Evolutionary conservation across 2,888 invertebrate species (phyloP).

Genomic region (Scaptomyza flava): DNA sequence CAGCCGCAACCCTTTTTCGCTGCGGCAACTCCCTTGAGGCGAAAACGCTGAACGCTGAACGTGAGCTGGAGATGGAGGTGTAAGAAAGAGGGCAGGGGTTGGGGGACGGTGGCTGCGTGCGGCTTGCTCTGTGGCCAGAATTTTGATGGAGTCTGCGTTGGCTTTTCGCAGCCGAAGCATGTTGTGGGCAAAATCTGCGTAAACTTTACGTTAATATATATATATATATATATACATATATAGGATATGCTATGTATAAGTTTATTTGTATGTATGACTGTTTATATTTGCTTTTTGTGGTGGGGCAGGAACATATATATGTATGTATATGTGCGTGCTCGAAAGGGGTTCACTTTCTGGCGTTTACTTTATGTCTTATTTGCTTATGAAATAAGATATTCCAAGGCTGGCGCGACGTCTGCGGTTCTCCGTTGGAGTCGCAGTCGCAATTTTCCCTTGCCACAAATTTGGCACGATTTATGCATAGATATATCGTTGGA

Average conservation of each 20-base stretch:
- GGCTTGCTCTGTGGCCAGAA: conserved; percentile 79
- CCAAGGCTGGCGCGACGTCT: conserved; percentile 35
- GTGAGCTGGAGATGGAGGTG: conserved; percentile 21
- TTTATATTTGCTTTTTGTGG: conserved; percentile 44
- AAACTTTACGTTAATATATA: conserved; percentile 61
- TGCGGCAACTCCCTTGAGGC: conserved; percentile 58
- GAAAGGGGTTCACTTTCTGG: conserved; percentile 46
- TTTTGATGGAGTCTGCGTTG: conserved; percentile 75
- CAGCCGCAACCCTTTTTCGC: conserved; percentile 75
- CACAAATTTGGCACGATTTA: conserved; percentile 52
- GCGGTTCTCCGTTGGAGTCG: conserved; percentile 16
- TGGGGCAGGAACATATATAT: conserved; percentile 16
- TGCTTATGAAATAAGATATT: conserved; percentile 80
- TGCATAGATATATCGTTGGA: conserved; percentile 53
- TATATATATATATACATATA: conserved; percentile 3
- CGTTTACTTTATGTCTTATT: conserved; percentile 77
- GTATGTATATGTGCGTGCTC: conserved; percentile 30
- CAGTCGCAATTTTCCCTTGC: conserved; percentile 16
- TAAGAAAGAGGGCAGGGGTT: neutral
- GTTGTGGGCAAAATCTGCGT: conserved; percentile 76
- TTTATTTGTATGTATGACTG: conserved; percentile 22
- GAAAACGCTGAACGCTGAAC: conserved; percentile 22
- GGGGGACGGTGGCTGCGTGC: conserved; percentile 23
- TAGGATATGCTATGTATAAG: neutral
- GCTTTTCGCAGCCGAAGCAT: conserved; percentile 59